phyloP scores from a whole-genome alignment of 2,888 invertebrate species.

The Dicranocentrus wangi region DNA sequence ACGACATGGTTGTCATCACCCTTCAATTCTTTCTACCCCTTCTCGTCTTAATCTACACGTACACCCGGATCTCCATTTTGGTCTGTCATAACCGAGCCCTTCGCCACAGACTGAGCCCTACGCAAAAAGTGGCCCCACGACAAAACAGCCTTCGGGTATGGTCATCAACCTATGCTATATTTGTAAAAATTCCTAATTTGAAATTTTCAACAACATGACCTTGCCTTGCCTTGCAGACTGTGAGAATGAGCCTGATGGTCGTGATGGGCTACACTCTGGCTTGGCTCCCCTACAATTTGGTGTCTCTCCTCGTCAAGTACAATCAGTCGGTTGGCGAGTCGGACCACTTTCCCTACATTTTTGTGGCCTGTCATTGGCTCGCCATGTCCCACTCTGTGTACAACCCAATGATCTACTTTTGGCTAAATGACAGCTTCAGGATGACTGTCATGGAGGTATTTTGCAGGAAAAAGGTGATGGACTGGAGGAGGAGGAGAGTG shows the following conservation, averaged over 20 bases:
- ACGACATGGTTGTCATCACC: constrained; percentile 84
- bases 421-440: constrained; percentile 73
- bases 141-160: constrained; percentile 43
- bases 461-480: constrained; percentile 19
- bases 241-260: constrained; percentile 77
- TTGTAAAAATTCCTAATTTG: no score
- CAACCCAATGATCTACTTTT: constrained; percentile 74
- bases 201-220: no score
- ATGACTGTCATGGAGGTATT: constrained; percentile 33
- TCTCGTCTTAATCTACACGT: constrained; percentile 86
- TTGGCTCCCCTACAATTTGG: constrained; percentile 76
- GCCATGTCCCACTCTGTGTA: constrained; percentile 74
- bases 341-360: constrained; percentile 73
- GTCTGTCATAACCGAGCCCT: constrained; percentile 88
- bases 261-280: constrained; percentile 76
- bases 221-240: constrained; percentile 76
- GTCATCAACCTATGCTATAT: no score
- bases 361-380: constrained; percentile 74
- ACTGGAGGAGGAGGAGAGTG: constrained; percentile 23
- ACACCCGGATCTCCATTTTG: constrained; percentile 87
- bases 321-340: constrained; percentile 42
- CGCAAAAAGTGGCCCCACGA: constrained; percentile 39
- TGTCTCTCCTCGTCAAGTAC: constrained; percentile 54
- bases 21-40: constrained; percentile 89
- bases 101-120: constrained; percentile 36